A percentile compares a stretch with the other conserved stretches of the same genome.
phyloP scores from a whole-genome alignment of 2,888 invertebrate genomes.

The Drosophila nigricruria region DNA sequence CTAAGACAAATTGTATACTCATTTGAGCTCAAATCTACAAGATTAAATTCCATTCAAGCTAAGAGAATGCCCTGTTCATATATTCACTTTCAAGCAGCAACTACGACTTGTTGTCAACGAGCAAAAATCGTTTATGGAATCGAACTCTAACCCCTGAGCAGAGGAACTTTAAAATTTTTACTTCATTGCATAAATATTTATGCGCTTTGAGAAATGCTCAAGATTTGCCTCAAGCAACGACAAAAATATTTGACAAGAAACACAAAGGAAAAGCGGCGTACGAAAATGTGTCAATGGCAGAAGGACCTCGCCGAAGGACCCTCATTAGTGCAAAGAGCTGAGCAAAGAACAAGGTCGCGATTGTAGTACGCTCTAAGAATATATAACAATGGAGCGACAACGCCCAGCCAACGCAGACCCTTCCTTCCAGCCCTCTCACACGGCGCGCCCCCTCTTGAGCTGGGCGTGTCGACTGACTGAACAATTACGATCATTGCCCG shows the following conservation, averaged over 20 bases:
- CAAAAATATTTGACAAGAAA: slow-evolving; percentile 70
- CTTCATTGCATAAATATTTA: slow-evolving; percentile 78
- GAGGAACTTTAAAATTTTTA: slow-evolving; percentile 56
- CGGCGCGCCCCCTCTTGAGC: slow-evolving; percentile 19
- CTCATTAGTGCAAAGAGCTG: slow-evolving; percentile 70
- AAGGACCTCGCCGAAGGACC: slow-evolving; percentile 67
- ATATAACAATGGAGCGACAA: slow-evolving; percentile 58
- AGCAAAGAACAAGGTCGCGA: slow-evolving; percentile 65
- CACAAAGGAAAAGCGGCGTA: slow-evolving; percentile 58
- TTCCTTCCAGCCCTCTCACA: slow-evolving; percentile 25
- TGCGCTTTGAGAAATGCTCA: slow-evolving; percentile 72
- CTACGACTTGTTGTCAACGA: slow-evolving; percentile 9
- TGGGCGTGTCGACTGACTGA: slow-evolving; percentile 72
- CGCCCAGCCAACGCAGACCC: slow-evolving; percentile 42
- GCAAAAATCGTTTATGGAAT: slow-evolving; percentile 14
- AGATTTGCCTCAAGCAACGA: slow-evolving; percentile 48
- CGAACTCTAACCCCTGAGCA: background rate
- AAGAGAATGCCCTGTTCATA: background rate
- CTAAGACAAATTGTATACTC: background rate
- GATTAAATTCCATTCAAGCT: background rate
- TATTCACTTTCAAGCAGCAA: background rate
- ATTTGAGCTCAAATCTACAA: background rate
- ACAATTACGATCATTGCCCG: slow-evolving; percentile 61
- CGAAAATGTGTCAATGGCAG: slow-evolving; percentile 74
- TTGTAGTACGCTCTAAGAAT: slow-evolving; percentile 45